Percentiles rank a stretch among this genome's conserved stretches.
Evolutionary conservation across 92 coral and sea anemone genomes (phyloP).

Genomic region (Epizoanthus rinbou): DNA sequence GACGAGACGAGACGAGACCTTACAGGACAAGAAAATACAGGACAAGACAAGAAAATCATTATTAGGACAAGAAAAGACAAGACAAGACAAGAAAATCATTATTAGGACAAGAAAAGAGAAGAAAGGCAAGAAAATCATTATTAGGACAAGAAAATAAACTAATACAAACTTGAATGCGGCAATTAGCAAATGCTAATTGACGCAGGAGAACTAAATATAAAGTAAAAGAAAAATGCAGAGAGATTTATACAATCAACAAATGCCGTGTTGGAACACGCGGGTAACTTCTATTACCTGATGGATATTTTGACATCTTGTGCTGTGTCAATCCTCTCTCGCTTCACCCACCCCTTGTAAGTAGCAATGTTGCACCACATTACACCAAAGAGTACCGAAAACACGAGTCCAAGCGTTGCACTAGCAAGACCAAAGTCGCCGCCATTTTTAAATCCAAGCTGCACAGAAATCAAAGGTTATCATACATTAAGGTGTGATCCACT

Average conservation of each 20-base stretch:
- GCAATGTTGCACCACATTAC: conserved; percentile 87
- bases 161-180: too few relatives aligned
- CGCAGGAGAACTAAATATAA: too few relatives aligned
- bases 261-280: neutral
- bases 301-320: conserved; percentile 79
- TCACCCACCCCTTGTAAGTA: conserved; percentile 84
- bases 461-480: neutral
- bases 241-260: too few relatives aligned
- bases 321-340: conserved; percentile 76
- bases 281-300: conserved; percentile 51
- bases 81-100: too few relatives aligned
- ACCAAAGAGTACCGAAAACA: conserved; percentile 73
- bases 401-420: conserved; percentile 77
- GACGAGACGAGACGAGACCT: neutral
- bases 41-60: too few relatives aligned
- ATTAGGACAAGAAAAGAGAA: too few relatives aligned
- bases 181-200: too few relatives aligned
- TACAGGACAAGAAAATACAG: neutral
- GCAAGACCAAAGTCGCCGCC: conserved; percentile 85
- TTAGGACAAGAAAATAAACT: too few relatives aligned
- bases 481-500: too few relatives aligned
- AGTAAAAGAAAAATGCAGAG: too few relatives aligned
- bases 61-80: neutral
- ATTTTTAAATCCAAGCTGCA: conserved; percentile 73
- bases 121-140: too few relatives aligned